Evolutionary conservation across 2,888 invertebrate genomes (phyloP).

Genomic region (Nomada lathburiana): DNA sequence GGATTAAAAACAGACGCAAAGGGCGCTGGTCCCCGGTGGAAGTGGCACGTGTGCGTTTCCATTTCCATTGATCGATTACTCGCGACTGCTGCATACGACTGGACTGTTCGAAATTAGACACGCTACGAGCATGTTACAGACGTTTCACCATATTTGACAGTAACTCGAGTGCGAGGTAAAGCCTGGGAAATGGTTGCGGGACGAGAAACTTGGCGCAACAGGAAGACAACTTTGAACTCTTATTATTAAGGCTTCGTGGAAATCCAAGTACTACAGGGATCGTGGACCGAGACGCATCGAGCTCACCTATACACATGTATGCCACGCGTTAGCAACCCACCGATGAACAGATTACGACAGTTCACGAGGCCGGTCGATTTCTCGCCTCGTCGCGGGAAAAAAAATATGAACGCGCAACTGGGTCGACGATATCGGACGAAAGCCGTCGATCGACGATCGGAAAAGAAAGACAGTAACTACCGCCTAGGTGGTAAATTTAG

Average conservation of each 20-base stretch:
- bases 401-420: not conserved
- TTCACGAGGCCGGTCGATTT: slow-evolving; percentile 28
- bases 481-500: slow-evolving; percentile 57
- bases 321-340: slow-evolving; percentile 24
- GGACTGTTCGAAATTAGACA: no score
- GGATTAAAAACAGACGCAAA: slow-evolving; percentile 28
- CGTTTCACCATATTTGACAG: not conserved
- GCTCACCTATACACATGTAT: not conserved
- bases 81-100: not conserved
- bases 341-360: slow-evolving; percentile 30
- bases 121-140: not conserved
- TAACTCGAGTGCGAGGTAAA: not conserved
- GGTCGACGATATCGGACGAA: not conserved
- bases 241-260: not conserved
- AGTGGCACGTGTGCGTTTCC: not conserved
- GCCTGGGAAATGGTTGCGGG: not conserved
- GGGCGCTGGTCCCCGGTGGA: not conserved
- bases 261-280: not conserved
- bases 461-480: slow-evolving; percentile 4
- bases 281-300: not conserved
- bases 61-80: slow-evolving; percentile 2
- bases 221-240: not conserved
- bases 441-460: not conserved
- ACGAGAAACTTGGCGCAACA: not conserved
- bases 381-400: not conserved